These are phyloP conservation scores for Drosophila trichaetosa DNA, from an alignment of 2,888 invertebrate genomes.

Conservation along the genomic window DNA sequence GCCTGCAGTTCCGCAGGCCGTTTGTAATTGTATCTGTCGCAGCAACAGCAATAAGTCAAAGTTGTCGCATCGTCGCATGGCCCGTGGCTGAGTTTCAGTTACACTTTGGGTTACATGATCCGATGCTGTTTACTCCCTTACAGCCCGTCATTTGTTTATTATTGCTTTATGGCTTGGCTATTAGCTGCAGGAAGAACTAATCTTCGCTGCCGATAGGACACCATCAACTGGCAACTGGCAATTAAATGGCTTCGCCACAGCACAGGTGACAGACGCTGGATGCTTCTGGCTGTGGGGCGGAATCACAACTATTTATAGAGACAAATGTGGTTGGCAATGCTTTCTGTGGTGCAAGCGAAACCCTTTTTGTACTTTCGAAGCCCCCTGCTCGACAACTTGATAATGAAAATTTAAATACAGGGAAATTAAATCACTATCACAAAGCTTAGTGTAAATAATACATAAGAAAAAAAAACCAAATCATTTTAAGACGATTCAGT, in stretches of 20 bases:
- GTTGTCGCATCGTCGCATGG: slow-evolving; percentile 51
- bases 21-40: slow-evolving; percentile 76
- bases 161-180: slow-evolving; percentile 72
- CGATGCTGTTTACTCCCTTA: slow-evolving; percentile 11
- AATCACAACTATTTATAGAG: slow-evolving; percentile 48
- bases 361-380: slow-evolving; percentile 2
- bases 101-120: slow-evolving; percentile 68
- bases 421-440: background rate
- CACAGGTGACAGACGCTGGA: slow-evolving; percentile 47
- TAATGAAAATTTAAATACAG: background rate
- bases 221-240: slow-evolving; percentile 15
- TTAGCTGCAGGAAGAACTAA: slow-evolving; percentile 62
- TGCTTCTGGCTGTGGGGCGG: slow-evolving; percentile 3
- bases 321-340: slow-evolving; percentile 39
- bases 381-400: background rate
- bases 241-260: slow-evolving; percentile 59
- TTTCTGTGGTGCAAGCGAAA: slow-evolving; percentile 12
- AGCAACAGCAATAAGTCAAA: slow-evolving; percentile 72
- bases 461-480: background rate
- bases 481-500: background rate
- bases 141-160: slow-evolving; percentile 31
- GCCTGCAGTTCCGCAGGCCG: slow-evolving; percentile 40
- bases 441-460: background rate
- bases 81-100: slow-evolving; percentile 62
- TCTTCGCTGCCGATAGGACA: slow-evolving; percentile 30